Conservation (phyloP, 2,888 invertebrate species). For the Tinea pellionella region DNA sequence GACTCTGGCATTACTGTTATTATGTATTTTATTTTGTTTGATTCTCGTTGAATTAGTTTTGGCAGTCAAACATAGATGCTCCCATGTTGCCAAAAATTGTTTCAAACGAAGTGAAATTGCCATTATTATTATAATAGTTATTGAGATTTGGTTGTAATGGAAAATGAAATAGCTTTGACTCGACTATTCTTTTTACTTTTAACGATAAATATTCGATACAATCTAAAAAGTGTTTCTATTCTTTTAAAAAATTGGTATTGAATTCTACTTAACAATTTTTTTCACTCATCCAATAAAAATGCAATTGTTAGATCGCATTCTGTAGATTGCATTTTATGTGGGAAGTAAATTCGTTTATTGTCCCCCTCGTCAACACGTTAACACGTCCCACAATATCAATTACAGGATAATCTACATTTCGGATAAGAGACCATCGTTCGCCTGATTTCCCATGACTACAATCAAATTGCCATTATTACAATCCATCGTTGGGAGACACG, state of each 20-base stretch:
- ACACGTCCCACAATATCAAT: slow-evolving; percentile 29
- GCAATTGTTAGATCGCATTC: neutral
- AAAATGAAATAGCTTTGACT: too few species aligned
- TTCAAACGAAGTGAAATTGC: neutral
- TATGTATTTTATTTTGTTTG: neutral
- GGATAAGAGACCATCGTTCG: slow-evolving; percentile 13
- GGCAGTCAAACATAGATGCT: neutral
- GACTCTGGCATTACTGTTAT: neutral
- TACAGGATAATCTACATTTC: slow-evolving; percentile 25
- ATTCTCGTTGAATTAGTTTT: neutral
- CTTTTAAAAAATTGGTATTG: too few species aligned
- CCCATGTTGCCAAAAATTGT: neutral
- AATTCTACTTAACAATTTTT: too few species aligned
- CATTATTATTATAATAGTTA: too few species aligned
- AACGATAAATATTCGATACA: too few species aligned
- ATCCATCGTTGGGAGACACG: slow-evolving; percentile 48
- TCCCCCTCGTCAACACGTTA: neutral
- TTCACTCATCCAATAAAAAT: neutral
- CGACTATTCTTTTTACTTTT: too few species aligned
- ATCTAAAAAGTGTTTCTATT: too few species aligned
- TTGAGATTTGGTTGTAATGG: too few species aligned
- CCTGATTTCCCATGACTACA: slow-evolving; percentile 50
- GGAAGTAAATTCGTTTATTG: slow-evolving; percentile 7
- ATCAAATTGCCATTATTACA: slow-evolving; percentile 23
- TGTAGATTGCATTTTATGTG: neutral